Base-by-base conservation (phyloP, 2,888 invertebrate genomes). In the Acanthopleura granulata region DNA sequence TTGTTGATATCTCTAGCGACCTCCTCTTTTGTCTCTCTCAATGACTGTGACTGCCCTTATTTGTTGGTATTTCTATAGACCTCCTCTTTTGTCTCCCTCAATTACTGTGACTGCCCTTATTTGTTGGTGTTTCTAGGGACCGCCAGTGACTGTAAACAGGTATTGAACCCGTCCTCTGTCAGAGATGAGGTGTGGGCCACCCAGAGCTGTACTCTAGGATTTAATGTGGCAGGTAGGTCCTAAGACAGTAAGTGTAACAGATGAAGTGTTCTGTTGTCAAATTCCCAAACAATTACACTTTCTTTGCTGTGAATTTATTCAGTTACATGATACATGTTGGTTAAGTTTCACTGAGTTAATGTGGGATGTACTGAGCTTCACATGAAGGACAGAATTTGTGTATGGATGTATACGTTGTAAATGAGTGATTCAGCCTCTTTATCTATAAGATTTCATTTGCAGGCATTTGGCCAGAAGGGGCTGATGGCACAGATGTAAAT, bases 401-500 rank as follows among this genome's bases (percentile, higher is more conserved):
- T n/a, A n/a, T n/a, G n/a, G n/a, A n/a, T n/a, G n/a, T n/a, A n/a
- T n/a, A n/a, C n/a, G n/a, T n/a, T n/a, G n/a, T n/a, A n/a, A n/a
- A n/a, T 40, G 3, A 40, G 40, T 40, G 4, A 40, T 40, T 40
- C 40, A 40, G 4, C 40, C 40, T 6, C 40, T n/a, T n/a, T n/a
- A n/a, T n/a, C n/a, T 40, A 9, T 9, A 6, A 40, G 9, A 6
- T 40, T 4, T n/a, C 22, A 3, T 69, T 76, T 80, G 0, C 75
- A 91, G 91, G 91, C 62, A 94, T 97, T 86, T 97, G 97, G 97
- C 96, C 96, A 0, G 97, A 97, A 89, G 94, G 93, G 85, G 95
- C 95, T 0, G 97, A 97, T 90, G 97, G 97, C 11, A 95, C 96
- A 0, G 97, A 97, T 88, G 93, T 97, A 79, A 97, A 96, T 91